Evolutionary conservation across 2,797 vertebrate genomes (phyloP).

Genomic region (Protonibea diacanthus): DNA sequence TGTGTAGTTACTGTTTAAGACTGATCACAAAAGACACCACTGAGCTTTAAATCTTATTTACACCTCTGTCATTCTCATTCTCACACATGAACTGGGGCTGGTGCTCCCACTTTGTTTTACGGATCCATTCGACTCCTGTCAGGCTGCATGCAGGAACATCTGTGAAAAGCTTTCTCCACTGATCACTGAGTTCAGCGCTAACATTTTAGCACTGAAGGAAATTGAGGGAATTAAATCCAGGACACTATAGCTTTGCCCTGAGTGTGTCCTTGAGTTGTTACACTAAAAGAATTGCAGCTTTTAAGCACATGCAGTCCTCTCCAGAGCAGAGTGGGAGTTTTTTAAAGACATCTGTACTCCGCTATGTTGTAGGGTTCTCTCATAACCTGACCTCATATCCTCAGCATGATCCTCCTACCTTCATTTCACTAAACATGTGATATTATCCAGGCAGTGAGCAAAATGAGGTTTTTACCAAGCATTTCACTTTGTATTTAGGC

Average conservation of each 20-base stretch:
- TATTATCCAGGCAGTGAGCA: not conserved
- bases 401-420: not conserved
- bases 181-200: not conserved
- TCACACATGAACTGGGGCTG: not conserved
- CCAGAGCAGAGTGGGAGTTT: not conserved
- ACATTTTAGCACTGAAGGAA: not conserved
- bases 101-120: not conserved
- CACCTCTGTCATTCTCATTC: not conserved
- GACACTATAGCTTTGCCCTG: not conserved
- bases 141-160: not conserved
- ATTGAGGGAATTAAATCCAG: not conserved
- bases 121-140: not conserved
- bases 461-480: too few relatives aligned
- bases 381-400: not conserved
- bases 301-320: not conserved
- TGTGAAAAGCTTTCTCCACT: not conserved
- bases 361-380: not conserved
- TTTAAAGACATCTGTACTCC: not conserved
- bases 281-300: not conserved
- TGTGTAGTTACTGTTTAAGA: too few relatives aligned
- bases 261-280: not conserved
- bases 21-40: too few relatives aligned
- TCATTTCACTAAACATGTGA: not conserved
- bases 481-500: not conserved
- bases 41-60: too few relatives aligned